Conservation (phyloP, 2,797 vertebrate species). For the Microcaecilia unicolor region DNA sequence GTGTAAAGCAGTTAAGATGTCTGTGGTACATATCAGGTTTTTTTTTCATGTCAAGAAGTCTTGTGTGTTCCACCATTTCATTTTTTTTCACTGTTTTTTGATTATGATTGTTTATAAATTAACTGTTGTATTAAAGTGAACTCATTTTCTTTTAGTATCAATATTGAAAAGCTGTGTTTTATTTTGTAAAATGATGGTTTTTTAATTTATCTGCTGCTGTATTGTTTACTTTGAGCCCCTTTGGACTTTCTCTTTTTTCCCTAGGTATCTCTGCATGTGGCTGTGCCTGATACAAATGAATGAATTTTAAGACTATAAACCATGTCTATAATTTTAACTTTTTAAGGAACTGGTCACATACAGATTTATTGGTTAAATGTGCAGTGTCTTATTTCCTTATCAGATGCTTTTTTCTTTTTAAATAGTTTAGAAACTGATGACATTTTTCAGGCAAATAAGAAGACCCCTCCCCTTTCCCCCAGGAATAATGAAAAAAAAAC, state of each 20-base stretch:
- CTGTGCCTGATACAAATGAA: slow-evolving; percentile 18
- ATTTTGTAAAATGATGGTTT: slow-evolving; percentile 16
- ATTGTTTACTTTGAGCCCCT: slow-evolving; percentile 11
- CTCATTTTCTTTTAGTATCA: slow-evolving; percentile 20
- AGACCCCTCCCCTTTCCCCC: slow-evolving; percentile 29
- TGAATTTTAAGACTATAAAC: slow-evolving; percentile 14
- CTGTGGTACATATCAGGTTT: slow-evolving; percentile 19
- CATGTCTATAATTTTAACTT: slow-evolving; percentile 6
- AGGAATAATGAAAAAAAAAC: too few species aligned
- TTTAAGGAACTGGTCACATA: slow-evolving; percentile 34
- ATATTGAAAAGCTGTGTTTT: slow-evolving; percentile 14
- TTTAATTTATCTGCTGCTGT: slow-evolving; percentile 5
- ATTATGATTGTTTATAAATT: slow-evolving; percentile 21
- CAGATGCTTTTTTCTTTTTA: too few species aligned
- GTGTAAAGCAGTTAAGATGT: slow-evolving; percentile 20
- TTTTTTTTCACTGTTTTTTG: too few species aligned
- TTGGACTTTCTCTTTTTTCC: slow-evolving; percentile 1
- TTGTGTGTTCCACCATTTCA: slow-evolving; percentile 24
- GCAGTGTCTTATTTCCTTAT: neutral
- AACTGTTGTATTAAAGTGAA: slow-evolving; percentile 27
- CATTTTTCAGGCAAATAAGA: slow-evolving; percentile 28
- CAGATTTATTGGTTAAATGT: slow-evolving; percentile 22
- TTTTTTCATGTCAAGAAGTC: slow-evolving; percentile 15
- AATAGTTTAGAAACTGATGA: slow-evolving; percentile 23
- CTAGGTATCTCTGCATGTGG: slow-evolving; percentile 12